phyloP scores from a whole-genome alignment of 2,888 invertebrate species.

The Cerastoderma edule region DNA sequence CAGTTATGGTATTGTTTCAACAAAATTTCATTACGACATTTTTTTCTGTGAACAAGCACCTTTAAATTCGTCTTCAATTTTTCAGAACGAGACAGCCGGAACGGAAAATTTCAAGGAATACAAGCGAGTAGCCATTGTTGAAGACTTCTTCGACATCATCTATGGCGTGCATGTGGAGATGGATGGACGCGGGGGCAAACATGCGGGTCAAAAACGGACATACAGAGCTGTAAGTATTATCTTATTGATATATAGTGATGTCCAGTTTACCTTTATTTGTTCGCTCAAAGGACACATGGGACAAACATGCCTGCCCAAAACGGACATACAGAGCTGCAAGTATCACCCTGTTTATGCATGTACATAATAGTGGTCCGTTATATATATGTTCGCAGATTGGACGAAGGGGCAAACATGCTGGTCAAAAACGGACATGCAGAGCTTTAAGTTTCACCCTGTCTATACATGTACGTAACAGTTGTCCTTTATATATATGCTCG shows the following conservation, averaged over 20 bases:
- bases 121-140: constrained; percentile 97
- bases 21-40: too few species aligned
- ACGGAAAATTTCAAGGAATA: constrained; percentile 84
- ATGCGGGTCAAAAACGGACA: constrained; percentile 98
- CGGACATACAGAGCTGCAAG: constrained; percentile 97
- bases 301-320: too few species aligned
- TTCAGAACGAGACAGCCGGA: constrained; percentile 29
- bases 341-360: constrained; percentile 65
- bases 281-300: too few species aligned
- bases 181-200: constrained; percentile 94
- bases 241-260: neutral
- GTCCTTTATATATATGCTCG: too few species aligned
- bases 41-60: too few species aligned
- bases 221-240: constrained; percentile 93
- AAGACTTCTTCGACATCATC: constrained; percentile 98
- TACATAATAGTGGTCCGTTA: too few species aligned
- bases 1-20: too few species aligned
- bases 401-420: constrained; percentile 95
- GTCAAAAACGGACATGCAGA: constrained; percentile 97
- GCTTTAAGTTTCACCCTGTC: constrained; percentile 88
- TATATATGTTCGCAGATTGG: too few species aligned
- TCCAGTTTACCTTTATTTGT: too few species aligned
- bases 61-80: too few species aligned
- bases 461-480: too few species aligned
- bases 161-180: constrained; percentile 97